phyloP scores from a whole-genome alignment of 1,140 invertebrate species.

The Drosophila pandora region DNA sequence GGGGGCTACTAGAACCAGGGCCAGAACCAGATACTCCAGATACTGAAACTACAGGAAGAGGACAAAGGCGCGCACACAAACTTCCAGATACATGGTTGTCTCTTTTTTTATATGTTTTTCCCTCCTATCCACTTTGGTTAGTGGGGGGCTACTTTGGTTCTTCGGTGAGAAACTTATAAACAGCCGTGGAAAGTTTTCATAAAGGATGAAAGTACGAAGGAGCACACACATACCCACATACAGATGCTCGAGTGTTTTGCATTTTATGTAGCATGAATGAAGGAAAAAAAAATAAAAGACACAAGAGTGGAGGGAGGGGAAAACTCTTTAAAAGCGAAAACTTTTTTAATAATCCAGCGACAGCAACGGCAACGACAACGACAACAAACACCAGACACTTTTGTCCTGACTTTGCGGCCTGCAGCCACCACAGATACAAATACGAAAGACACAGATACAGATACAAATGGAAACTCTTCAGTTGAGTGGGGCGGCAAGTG shows the following conservation, averaged over 20 bases:
- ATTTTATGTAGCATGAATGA: constrained; percentile 62
- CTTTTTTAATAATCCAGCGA: constrained; percentile 80
- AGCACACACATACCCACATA: constrained; percentile 24
- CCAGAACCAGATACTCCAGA: constrained; percentile 31
- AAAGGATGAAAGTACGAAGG: constrained; percentile 66
- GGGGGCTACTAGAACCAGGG: constrained; percentile 1
- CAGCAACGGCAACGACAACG: constrained; percentile 38
- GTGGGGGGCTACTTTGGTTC: constrained; percentile 25
- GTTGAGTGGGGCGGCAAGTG: constrained; percentile 32
- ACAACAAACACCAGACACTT: constrained; percentile 4
- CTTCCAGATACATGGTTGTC: constrained; percentile 61
- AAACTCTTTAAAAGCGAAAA: constrained; percentile 75
- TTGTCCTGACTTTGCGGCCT: constrained; percentile 12
- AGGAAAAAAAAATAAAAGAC: constrained; percentile 8
- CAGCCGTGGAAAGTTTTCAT: constrained; percentile 76
- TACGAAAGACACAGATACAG: constrained; percentile 11
- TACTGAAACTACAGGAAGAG: constrained; percentile 41
- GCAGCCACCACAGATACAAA: constrained; percentile 26
- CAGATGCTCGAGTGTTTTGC: constrained; percentile 67
- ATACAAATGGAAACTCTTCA: constrained; percentile 19
- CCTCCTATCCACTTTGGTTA: not conserved
- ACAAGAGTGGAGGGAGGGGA: not conserved
- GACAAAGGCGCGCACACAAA: constrained; percentile 69
- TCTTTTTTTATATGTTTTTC: constrained; percentile 11
- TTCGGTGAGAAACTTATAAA: constrained; percentile 63